Percentiles rank a stretch among this genome's conserved stretches.
phyloP scores from a whole-genome alignment of 2,888 invertebrate species.

The Limnephilus marmoratus region DNA sequence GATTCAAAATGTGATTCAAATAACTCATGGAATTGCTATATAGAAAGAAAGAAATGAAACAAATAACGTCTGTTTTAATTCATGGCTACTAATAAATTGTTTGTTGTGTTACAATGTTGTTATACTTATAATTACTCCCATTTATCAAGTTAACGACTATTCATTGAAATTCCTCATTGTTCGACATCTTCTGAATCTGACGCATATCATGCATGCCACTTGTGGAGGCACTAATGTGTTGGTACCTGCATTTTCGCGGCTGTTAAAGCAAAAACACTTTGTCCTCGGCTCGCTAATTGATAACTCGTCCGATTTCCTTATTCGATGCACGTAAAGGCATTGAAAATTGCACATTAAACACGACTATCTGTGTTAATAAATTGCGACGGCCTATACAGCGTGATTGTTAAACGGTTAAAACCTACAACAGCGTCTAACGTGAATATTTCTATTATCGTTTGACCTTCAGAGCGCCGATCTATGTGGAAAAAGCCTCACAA shows the following conservation, averaged over 20 bases:
- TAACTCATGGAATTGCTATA: no score
- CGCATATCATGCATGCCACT: background rate
- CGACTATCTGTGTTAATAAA: background rate
- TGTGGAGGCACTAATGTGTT: background rate
- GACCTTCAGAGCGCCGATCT: background rate
- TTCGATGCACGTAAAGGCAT: background rate
- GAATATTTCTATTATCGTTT: background rate
- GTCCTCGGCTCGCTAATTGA: background rate
- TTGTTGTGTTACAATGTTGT: no score
- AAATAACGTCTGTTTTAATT: no score
- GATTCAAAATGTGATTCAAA: no score
- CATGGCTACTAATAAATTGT: no score
- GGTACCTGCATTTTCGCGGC: background rate
- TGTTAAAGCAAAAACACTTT: background rate
- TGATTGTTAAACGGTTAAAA: background rate
- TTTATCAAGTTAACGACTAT: background rate
- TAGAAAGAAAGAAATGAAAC: no score
- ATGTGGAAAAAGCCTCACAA: background rate
- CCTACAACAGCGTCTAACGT: background rate
- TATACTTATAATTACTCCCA: background rate
- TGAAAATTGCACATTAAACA: conserved; percentile 18
- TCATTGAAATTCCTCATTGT: background rate
- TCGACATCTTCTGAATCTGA: background rate
- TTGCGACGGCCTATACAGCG: background rate
- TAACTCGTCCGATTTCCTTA: background rate